Conservation (phyloP, 2,113 vertebrate genomes). For the Chaenocephalus aceratus region DNA sequence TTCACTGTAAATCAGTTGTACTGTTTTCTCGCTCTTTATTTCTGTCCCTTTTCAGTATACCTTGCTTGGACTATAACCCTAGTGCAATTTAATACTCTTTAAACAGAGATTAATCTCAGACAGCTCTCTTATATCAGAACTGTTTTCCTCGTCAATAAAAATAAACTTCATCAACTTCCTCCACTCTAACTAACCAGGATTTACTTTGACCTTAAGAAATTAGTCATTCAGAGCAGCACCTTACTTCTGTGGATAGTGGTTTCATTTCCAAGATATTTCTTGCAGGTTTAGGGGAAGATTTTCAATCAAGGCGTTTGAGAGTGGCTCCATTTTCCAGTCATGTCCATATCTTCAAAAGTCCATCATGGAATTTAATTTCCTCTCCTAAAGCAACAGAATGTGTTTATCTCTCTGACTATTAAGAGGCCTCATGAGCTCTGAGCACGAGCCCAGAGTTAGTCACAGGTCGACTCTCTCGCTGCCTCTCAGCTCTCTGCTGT, state of each 20-base stretch:
- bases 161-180: background rate
- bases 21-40: background rate
- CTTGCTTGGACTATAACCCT: background rate
- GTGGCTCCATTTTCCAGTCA: constrained; percentile 2
- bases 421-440: constrained; percentile 13
- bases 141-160: background rate
- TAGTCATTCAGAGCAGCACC: constrained; percentile 10
- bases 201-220: constrained; percentile 1
- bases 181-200: background rate
- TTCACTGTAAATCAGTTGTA: background rate
- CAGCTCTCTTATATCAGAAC: background rate
- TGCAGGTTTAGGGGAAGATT: background rate
- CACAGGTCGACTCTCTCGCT: background rate
- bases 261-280: constrained; percentile 26
- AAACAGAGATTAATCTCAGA: background rate
- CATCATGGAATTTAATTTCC: constrained; percentile 26
- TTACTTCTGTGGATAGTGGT: background rate
- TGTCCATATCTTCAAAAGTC: constrained; percentile 32
- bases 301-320: constrained; percentile 10
- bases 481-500: background rate
- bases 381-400: constrained; percentile 25
- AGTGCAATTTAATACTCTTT: background rate
- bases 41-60: too few relatives aligned
- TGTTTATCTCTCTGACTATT: constrained; percentile 30
- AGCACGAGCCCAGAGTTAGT: constrained; percentile 8